phyloP scores from a whole-genome alignment of 2,888 invertebrate species.

The Thereva nobilitata region DNA sequence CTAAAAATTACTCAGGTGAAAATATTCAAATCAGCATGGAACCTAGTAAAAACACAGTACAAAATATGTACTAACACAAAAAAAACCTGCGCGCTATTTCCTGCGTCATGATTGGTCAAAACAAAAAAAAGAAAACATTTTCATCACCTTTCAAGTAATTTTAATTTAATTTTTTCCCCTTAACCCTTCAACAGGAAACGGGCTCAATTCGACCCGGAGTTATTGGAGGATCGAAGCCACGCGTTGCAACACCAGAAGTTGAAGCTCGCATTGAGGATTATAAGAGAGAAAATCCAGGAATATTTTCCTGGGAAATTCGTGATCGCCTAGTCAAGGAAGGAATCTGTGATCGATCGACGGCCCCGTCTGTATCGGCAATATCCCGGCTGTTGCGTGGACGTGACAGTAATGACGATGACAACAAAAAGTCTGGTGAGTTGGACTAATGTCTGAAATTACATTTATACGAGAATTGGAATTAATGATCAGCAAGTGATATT shows the following conservation, averaged over 20 bases:
- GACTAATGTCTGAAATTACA: not conserved
- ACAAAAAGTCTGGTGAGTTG: slow-evolving; percentile 43
- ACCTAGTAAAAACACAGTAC: not conserved
- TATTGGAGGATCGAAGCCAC: slow-evolving; percentile 91
- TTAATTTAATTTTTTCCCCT: not conserved
- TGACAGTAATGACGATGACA: slow-evolving; percentile 59
- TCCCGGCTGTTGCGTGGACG: slow-evolving; percentile 75
- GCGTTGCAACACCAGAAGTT: slow-evolving; percentile 91
- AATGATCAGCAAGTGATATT: slow-evolving; percentile 38
- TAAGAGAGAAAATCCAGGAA: slow-evolving; percentile 89
- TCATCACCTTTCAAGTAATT: not conserved
- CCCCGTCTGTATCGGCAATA: slow-evolving; percentile 83
- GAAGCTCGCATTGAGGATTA: slow-evolving; percentile 88
- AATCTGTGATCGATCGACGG: slow-evolving; percentile 57
- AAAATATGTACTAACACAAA: no score
- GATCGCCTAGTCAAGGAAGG: slow-evolving; percentile 86
- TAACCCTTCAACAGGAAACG: slow-evolving; percentile 71
- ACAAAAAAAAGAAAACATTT: slow-evolving; percentile 8
- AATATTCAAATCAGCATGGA: slow-evolving; percentile 5
- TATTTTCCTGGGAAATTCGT: slow-evolving; percentile 94
- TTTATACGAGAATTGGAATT: slow-evolving; percentile 32
- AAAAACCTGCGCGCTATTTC: not conserved
- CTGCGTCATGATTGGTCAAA: not conserved
- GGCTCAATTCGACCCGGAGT: slow-evolving; percentile 94
- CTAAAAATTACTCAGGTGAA: slow-evolving; percentile 21